Evolutionary conservation across 2,888 invertebrate species (phyloP).

Genomic region (Pseudococcus longispinus): DNA sequence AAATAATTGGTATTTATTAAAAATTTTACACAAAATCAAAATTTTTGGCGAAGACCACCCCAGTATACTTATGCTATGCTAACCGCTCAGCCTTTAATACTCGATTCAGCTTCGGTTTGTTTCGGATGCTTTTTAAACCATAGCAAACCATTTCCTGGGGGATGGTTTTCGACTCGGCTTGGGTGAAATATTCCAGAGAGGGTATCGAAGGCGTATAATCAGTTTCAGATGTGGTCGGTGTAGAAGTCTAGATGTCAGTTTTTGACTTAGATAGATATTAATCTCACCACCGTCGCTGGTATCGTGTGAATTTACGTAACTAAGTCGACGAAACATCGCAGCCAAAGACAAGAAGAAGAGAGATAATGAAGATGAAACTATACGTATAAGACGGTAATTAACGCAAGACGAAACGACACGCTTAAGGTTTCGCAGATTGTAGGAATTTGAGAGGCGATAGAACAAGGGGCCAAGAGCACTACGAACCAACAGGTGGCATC

Average conservation of each 20-base stretch:
- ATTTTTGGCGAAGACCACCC: too few relatives aligned
- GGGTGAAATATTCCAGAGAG: not conserved
- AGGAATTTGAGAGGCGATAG: not conserved
- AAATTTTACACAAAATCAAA: too few relatives aligned
- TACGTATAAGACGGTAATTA: not conserved
- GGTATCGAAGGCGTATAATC: not conserved
- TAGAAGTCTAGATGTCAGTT: not conserved
- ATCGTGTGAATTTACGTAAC: not conserved
- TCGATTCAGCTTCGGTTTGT: too few relatives aligned
- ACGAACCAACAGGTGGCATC: conserved; percentile 17
- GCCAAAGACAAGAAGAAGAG: not conserved
- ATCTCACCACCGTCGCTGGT: not conserved
- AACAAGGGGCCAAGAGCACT: not conserved
- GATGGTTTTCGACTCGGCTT: too few relatives aligned
- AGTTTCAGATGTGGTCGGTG: not conserved
- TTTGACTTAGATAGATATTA: not conserved
- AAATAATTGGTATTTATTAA: too few relatives aligned
- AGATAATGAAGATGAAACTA: conserved; percentile 5
- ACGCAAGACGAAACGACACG: not conserved
- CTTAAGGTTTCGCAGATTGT: not conserved
- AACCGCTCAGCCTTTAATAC: too few relatives aligned
- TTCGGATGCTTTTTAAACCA: too few relatives aligned
- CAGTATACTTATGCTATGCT: too few relatives aligned
- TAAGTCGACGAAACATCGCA: not conserved
- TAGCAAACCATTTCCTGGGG: too few relatives aligned